Evolutionary conservation across 2,113 vertebrate genomes (phyloP).

Genomic region (Lethenteron camtschaticum): DNA sequence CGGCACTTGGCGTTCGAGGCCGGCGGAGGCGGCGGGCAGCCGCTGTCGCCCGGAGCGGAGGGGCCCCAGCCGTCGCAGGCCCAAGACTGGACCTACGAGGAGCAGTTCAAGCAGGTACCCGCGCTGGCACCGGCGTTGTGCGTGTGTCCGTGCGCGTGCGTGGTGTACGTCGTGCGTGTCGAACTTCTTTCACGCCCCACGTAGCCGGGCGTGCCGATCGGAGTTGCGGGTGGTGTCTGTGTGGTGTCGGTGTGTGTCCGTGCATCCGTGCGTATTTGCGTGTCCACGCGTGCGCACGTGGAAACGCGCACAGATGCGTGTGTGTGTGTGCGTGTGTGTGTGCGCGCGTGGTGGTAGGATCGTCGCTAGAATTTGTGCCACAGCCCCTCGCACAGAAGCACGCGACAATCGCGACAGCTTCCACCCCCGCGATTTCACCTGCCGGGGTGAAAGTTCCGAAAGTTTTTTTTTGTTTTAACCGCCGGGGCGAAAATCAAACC

Average conservation of each 20-base stretch:
- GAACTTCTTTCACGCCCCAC: not conserved
- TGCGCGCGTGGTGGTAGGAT: not conserved
- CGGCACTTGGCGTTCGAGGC: no score
- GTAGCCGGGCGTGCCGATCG: not conserved
- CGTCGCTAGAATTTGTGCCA: not conserved
- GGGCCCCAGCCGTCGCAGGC: conserved; percentile 21
- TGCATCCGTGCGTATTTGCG: not conserved
- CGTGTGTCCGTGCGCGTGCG: not conserved
- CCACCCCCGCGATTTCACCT: no score
- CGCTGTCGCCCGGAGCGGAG: conserved; percentile 11
- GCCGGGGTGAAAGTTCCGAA: no score
- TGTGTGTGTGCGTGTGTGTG: not conserved
- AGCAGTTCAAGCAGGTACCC: conserved; percentile 89
- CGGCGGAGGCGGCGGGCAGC: no score
- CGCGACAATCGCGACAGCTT: no score
- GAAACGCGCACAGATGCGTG: not conserved
- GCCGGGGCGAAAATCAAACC: no score
- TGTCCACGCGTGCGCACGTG: not conserved
- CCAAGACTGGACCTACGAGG: conserved; percentile 87
- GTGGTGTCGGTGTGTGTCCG: not conserved
- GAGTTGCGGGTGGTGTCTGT: not conserved
- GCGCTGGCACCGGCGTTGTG: not conserved
- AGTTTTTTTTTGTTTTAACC: no score
- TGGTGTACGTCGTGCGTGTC: not conserved
- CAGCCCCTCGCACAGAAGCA: not conserved